Evolutionary conservation across 2,113 vertebrate species (phyloP).

Genomic region (Podiceps cristatus): DNA sequence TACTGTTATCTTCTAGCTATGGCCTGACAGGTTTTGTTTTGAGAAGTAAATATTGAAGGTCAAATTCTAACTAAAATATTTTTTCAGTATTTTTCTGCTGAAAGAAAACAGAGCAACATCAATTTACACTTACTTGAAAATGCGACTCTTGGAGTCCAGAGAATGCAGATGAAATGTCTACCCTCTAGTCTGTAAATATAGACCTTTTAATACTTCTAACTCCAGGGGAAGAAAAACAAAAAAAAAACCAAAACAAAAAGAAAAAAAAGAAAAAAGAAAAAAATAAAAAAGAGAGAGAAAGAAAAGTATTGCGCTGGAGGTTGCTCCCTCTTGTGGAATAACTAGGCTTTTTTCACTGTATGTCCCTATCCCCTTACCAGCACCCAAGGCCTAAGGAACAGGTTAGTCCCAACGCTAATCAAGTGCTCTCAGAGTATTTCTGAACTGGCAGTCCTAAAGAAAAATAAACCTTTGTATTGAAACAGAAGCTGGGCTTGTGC

Average conservation of each 20-base stretch:
- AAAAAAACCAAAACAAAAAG: background rate
- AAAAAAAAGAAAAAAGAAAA: no score
- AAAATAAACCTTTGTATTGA: background rate
- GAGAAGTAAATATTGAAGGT: background rate
- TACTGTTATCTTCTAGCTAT: background rate
- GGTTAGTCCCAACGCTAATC: background rate
- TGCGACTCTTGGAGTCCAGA: background rate
- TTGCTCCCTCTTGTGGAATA: slow-evolving; percentile 44
- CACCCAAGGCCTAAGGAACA: background rate
- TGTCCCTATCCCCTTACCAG: background rate
- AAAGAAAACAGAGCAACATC: background rate
- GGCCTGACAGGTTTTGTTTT: background rate
- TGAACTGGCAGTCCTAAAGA: background rate
- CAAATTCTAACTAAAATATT: background rate
- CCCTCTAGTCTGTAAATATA: background rate
- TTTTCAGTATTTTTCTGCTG: background rate
- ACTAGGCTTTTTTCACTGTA: background rate
- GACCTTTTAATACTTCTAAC: background rate
- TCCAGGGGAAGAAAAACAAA: background rate
- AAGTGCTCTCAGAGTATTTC: background rate
- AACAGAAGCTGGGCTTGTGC: background rate
- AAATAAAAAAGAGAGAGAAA: no score
- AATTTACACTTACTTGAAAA: background rate
- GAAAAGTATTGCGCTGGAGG: background rate
- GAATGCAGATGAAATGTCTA: background rate